A percentile compares a stretch with the other conserved stretches of the same genome.
phyloP scores from a whole-genome alignment of 1,140 invertebrate species.

The Vollenhovia emeryi region DNA sequence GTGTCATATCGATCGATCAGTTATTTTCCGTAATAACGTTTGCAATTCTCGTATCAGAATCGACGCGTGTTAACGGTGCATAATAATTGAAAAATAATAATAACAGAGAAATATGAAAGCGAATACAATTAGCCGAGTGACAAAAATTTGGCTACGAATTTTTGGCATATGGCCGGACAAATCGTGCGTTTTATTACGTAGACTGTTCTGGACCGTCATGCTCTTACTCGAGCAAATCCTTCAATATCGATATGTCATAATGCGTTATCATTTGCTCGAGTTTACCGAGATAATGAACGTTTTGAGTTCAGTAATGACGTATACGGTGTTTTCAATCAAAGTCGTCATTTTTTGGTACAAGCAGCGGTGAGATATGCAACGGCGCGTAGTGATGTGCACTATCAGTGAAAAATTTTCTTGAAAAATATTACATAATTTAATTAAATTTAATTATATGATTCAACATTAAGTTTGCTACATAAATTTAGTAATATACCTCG shows the following conservation, averaged over 20 bases:
- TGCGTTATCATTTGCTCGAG: neutral
- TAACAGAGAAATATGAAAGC: constrained; percentile 5
- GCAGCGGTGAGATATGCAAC: constrained; percentile 21
- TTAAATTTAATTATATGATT: neutral
- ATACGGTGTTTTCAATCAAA: neutral
- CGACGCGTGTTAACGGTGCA: neutral
- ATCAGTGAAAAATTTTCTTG: neutral
- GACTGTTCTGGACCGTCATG: neutral
- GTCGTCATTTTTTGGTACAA: constrained; percentile 20
- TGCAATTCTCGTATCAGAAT: neutral
- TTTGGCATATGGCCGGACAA: constrained; percentile 29
- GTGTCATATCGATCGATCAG: neutral
- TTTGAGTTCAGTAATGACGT: neutral
- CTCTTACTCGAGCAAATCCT: neutral
- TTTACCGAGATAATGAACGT: neutral
- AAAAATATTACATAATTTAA: neutral
- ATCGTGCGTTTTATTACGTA: neutral
- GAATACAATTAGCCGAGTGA: neutral
- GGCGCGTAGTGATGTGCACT: neutral
- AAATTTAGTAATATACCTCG: neutral
- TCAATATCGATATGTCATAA: constrained; percentile 21
- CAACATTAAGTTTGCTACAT: neutral
- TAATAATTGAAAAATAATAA: neutral
- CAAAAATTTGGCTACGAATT: constrained; percentile 15
- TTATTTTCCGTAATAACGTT: neutral